Base-by-base conservation (phyloP, 2,113 vertebrate genomes). In the Cairina moschata region DNA sequence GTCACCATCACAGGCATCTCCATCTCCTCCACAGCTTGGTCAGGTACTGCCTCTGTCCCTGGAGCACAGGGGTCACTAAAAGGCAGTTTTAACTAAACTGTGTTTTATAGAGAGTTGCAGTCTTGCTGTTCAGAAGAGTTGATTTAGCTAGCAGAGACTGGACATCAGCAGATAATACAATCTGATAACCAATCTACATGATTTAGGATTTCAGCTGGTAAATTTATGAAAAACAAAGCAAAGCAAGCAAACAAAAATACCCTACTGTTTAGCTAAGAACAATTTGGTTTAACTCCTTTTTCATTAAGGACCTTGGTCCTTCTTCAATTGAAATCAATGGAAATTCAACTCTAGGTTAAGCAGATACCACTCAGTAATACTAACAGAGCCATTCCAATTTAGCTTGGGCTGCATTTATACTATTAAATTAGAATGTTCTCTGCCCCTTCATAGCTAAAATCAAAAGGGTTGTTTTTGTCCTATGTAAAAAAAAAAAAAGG, bases 271-370 rank as follows among this genome's bases (percentile, higher is more conserved):
- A 18, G 55, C 71, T 91, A 58, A 91, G 74, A 79, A 66, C 71
- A 91, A 80, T 93, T 94, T 91, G 40, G 12, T 90, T 94, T 79
- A 55, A 62, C 75, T 88, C 31, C 48, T 93, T 95, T 92, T 95
- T 66, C 78, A 94, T 96, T 97, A 95, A 91, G 87, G 89, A 90
- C 89, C 78, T 95, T 89, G 89, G 91, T 75, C 63, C 60, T 96
- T 85, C 59, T 90, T 90, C 91, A 95, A 42, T 85, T 95, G 94
- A 95, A 92, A 96, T 95, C n/a, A 94, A 95, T 94, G 82, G 84
- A 92, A 94, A 93, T 95, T 77, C 96, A 85, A 8, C 82, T 85
- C 58, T 23, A 59, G 82, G 84, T 93, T 95, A 93, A 93, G 81
- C 62, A 86, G 86, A 32, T 31, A 92, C 60, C 34, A 75, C 69